Conservation (phyloP, 2,113 vertebrate species). For the Meleagris gallopavo region DNA sequence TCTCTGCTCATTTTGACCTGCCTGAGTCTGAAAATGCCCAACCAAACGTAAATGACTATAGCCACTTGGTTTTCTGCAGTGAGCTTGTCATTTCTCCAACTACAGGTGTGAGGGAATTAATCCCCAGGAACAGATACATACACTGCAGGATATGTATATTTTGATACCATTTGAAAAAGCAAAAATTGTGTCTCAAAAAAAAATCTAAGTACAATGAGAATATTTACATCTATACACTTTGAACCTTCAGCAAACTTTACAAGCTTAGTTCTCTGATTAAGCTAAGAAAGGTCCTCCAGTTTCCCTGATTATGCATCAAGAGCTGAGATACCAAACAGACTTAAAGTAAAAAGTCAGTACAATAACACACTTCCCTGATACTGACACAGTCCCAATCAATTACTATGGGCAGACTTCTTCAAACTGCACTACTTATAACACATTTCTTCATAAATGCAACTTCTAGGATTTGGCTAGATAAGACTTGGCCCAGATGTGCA, state of each 20-base stretch:
- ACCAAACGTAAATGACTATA: not conserved
- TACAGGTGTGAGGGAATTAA: not conserved
- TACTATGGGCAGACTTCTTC: not conserved
- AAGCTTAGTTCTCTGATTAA: not conserved
- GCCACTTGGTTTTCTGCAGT: not conserved
- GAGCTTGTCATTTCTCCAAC: not conserved
- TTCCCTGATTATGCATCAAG: not conserved
- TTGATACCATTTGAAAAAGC: not conserved
- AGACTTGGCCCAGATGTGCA: not conserved
- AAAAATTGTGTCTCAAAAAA: not conserved
- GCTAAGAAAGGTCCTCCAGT: not conserved
- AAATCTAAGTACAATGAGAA: not conserved
- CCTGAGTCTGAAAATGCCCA: not conserved
- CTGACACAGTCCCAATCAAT: not conserved
- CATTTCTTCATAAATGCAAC: not conserved
- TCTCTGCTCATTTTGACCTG: not conserved
- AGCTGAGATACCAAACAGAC: not conserved
- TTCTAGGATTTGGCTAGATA: not conserved
- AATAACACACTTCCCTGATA: not conserved
- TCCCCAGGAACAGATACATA: not conserved
- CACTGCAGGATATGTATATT: not conserved
- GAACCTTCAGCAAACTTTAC: not conserved
- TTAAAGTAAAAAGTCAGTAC: not conserved
- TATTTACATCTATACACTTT: not conserved
- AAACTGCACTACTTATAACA: not conserved